Evolutionary conservation across 2,888 invertebrate genomes (phyloP), one percentile per base, ranked within the genome.

Genomic region (Apomyelois bistriatella): DNA sequence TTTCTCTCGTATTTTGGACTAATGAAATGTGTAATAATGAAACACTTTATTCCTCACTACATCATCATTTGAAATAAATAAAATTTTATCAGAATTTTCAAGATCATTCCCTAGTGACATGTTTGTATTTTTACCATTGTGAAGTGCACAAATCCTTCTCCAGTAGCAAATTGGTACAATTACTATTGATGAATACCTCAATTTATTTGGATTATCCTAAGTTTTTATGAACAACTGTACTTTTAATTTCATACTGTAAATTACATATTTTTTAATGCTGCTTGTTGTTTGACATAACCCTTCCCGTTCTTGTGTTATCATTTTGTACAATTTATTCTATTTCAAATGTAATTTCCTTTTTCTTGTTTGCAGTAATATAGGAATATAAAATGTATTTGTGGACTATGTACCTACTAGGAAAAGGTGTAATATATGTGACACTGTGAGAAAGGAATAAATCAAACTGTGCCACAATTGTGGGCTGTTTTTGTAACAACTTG

Each of bases 361-460:
- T 38, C 15, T 16, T 46, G 30, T 32, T 46, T 28, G 22, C 28
- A n/a, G n/a, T 43, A 30, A 46, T 13, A 8, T 30, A 46, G 46
- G 16, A 6, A 46, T 46, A 58, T 63, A 63, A 65, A 62, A 69
- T 66, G 54, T 70, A 69, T 76, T 76, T 76, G 72, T 78, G 78
- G 68, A 70, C 41, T 48, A 41, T 53, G 52, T 59, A 60, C 53
- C 61, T 68, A 62, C 62, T 65, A 62, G 63, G 71, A 73, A 66
- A 75, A 71, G 69, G 72, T 83, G 75, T 80, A 76, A 70, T 71
- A 63, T 70, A 74, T 71, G 72, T 74, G 74, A 79, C 78, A 79
- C 70, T 79, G 73, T 74, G 76, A 76, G 77, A 76, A 79, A 72
- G 68, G 68, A 88, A 86, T 88, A 88, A 89, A 89, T 84, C 82